A percentile compares a stretch with the other conserved stretches of the same genome.
Conservation (phyloP, 2,888 invertebrate species). For the Calameuta idolon region DNA sequence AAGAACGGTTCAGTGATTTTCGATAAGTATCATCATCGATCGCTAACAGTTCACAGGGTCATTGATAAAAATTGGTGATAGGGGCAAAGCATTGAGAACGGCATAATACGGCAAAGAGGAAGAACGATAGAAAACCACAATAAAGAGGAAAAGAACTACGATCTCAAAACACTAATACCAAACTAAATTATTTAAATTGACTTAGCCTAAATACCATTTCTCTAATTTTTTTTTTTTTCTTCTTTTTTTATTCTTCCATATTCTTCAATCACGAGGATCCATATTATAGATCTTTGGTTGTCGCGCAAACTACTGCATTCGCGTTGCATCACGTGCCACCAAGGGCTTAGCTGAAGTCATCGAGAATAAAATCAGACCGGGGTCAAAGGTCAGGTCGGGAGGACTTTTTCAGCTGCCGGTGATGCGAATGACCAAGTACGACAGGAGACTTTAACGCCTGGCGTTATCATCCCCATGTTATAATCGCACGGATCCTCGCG, state of each 20-base stretch:
- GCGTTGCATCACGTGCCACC: not conserved
- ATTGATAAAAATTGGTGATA: not conserved
- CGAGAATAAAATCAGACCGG: not conserved
- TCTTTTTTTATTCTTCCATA: slow-evolving; percentile 18
- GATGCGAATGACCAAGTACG: not conserved
- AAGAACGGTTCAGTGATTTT: not conserved
- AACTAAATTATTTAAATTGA: slow-evolving; percentile 47
- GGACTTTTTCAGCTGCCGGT: not conserved
- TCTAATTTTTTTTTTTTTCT: slow-evolving; percentile 17
- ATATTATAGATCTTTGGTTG: slow-evolving; percentile 26
- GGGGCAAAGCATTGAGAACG: not conserved
- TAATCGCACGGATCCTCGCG: not conserved
- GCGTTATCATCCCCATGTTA: not conserved
- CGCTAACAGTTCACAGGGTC: not conserved
- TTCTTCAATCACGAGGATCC: slow-evolving; percentile 17
- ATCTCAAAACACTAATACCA: slow-evolving; percentile 53
- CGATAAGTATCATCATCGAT: not conserved
- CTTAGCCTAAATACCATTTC: slow-evolving; percentile 26
- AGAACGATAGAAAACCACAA: slow-evolving; percentile 21
- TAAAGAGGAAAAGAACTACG: slow-evolving; percentile 32
- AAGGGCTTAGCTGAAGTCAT: not conserved
- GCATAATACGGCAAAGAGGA: slow-evolving; percentile 19
- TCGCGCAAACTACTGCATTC: slow-evolving; percentile 25
- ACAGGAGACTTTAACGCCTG: not conserved
- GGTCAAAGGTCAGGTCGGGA: not conserved